phyloP scores from a whole-genome alignment of 2,888 invertebrate genomes.

The Drosophila atroscutellata region DNA sequence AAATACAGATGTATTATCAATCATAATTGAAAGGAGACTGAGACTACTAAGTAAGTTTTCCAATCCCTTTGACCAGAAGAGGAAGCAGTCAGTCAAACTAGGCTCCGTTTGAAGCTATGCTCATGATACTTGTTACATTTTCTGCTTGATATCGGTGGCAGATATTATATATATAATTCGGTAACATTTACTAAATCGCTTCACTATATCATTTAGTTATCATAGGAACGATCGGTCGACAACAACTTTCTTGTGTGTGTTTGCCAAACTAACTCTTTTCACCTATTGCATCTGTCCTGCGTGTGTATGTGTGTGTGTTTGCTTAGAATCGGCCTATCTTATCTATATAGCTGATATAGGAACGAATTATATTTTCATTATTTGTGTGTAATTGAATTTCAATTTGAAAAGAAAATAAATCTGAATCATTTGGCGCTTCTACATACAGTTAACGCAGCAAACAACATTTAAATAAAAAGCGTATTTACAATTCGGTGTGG shows the following conservation, averaged over 20 bases:
- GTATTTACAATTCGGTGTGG: constrained; percentile 29
- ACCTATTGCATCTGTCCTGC: neutral
- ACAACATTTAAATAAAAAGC: constrained; percentile 4
- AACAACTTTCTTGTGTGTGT: neutral
- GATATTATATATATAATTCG: constrained; percentile 1
- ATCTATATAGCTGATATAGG: neutral
- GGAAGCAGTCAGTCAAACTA: constrained; percentile 4
- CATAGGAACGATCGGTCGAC: constrained; percentile 13
- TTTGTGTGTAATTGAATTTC: neutral
- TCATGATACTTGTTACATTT: constrained; percentile 3
- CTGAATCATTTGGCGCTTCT: neutral
- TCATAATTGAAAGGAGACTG: constrained; percentile 2
- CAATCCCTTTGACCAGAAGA: constrained; percentile 1
- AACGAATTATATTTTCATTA: neutral
- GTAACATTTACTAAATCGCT: neutral
- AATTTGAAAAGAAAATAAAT: neutral
- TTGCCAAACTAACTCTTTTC: constrained; percentile 4
- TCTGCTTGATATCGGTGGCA: neutral
- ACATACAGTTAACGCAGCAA: neutral
- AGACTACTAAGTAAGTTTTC: neutral
- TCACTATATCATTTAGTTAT: constrained; percentile 5
- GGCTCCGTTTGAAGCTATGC: constrained; percentile 7
- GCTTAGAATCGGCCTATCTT: constrained; percentile 1
- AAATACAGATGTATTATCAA: constrained; percentile 3
- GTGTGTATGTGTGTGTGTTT: neutral